Conservation (phyloP, 2,113 vertebrate species). For the Ochotona princeps region DNA sequence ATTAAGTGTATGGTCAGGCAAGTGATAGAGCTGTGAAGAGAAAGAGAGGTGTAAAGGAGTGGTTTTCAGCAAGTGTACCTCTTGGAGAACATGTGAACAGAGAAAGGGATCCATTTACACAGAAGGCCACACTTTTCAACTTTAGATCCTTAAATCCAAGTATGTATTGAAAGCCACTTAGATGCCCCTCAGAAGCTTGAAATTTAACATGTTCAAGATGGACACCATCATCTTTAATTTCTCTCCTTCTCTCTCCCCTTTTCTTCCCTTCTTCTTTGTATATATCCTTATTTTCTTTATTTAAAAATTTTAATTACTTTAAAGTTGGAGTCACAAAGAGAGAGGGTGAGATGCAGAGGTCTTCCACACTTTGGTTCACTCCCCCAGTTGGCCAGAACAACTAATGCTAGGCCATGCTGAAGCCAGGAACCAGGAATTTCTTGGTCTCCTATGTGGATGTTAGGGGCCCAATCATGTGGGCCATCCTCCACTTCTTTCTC, state of each 20-base stretch:
- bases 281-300: neutral
- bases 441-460: too few relatives aligned
- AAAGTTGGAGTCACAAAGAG: too few relatives aligned
- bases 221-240: neutral
- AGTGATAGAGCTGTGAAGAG: neutral
- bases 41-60: neutral
- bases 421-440: too few relatives aligned
- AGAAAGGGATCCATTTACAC: neutral
- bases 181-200: neutral
- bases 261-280: neutral
- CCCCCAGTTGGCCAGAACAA: too few relatives aligned
- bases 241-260: neutral
- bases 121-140: neutral
- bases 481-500: too few relatives aligned
- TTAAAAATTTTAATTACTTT: too few relatives aligned
- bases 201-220: neutral
- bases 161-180: neutral
- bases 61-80: neutral
- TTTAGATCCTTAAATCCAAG: neutral
- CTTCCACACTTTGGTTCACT: too few relatives aligned
- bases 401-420: too few relatives aligned
- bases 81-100: neutral
- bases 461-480: too few relatives aligned
- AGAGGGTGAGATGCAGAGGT: too few relatives aligned
- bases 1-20: neutral